Base-by-base conservation (phyloP, 92 coral and sea anemone genomes). In the Galaxea fascicularis region DNA sequence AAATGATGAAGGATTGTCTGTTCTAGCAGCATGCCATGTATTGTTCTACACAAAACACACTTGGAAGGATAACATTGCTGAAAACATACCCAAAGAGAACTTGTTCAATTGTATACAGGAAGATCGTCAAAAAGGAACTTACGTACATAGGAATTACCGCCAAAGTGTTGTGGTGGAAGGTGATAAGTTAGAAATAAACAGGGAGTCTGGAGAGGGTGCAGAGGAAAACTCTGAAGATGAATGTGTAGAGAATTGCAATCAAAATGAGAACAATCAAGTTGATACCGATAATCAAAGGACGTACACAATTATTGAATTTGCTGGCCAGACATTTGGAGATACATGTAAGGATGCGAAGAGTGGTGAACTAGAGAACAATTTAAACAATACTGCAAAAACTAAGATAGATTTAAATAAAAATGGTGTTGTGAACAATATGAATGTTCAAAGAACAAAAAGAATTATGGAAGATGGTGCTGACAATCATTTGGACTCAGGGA, bases 11-110 rank as follows among this genome's bases (percentile, higher is more conserved):
- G 99, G 99, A 17, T 84, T 97, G 25, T 97, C 99, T 29, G 95
- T 92, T 41, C 76, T 97, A 29, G 99, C 99, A 13, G 99, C 99
- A 22, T 97, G 99, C 65, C 99, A 97, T 89, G 98, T 97, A 24
- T 80, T 97, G 11, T 97, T 97, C 85, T 97, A 97, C 76, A 97
- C 99, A 16, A 97, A 95, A 78, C 98, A 97, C 81, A 97, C 99
- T 4, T 97, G 99, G 99, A 97, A 97, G 84, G 98, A 93, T 49
- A 97, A 97, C 90, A 95, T 89, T 44, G 99, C 98, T 8, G 99
- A 97, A 79, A 93, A 82, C 71, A 89, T 95, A 17, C 93, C 93
- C 3, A 68, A 66, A 7, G 99, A 97, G 85, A 97, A 95, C 63
- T 65, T 97, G 16, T 95, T 97, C 75, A 97, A 97, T 35, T 92